Evolutionary conservation across 1,140 invertebrate genomes (phyloP), one percentile per base, ranked within the genome.

Genomic region (Hylyphantes graminicola): DNA sequence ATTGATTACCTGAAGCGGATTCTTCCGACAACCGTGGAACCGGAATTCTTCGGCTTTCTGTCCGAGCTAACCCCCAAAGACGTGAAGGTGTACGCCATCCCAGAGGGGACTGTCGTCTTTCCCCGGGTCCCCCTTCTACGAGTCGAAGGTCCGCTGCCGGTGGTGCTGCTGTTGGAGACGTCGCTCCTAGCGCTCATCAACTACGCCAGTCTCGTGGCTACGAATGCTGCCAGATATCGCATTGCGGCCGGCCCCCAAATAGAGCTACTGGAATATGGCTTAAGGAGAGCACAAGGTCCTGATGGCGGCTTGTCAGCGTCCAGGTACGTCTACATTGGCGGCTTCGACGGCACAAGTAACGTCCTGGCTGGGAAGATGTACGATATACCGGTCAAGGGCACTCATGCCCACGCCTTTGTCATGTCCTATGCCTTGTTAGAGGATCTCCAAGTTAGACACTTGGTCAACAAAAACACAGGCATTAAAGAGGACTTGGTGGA

Each of bases 311-410:
- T 99, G 64, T 98, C 97, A 63, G 98, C 98, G 7, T 99, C 97
- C 0, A 98, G 98, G 91, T 99, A 99, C 91, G 95, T 96, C 74
- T 99, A 99, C 90, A 93, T 99, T 87, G 98, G 92, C 87, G 92
- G 97, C 97, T 99, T 99, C 92, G 98, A 99, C 92, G 98, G 96
- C 0, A 99, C 98, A 11, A 99, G 97, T 88, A 99, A 99, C 91
- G 96, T 99, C 10, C 90, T 99, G 85, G 98, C 98, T 85, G 98
- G 98, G 2, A 99, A 99, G 91, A 92, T 99, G 89, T 99, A 96
- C 90, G 93, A 96, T 87, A 99, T 99, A 89, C 98, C 98, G 55
- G 96, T 99, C 1, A 95, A 93, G 89, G 98, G 98, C 35, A 99
- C 98, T 64, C 97, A 99, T 91, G 98, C 98, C 50, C 98, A 99